Conservation (phyloP, 2,888 invertebrate species). For the Agriopis aurantiaria region DNA sequence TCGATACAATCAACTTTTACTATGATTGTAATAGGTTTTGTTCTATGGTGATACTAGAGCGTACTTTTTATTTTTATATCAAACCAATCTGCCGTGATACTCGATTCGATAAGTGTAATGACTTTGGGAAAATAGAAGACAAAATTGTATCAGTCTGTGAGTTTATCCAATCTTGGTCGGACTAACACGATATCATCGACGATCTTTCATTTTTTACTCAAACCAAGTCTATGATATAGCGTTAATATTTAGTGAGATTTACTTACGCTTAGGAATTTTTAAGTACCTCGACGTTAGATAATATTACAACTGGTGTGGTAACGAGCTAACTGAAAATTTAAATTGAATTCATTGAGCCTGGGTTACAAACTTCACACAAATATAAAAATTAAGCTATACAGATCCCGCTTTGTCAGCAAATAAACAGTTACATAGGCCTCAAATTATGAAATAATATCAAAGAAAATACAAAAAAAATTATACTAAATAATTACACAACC, state of each 20-base stretch:
- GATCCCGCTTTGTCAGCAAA: no score
- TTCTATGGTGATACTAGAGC: slow-evolving; percentile 16
- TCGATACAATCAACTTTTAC: slow-evolving; percentile 57
- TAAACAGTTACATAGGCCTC: no score
- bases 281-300: no score
- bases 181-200: slow-evolving; percentile 7
- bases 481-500: no score
- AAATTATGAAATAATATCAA: no score
- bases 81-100: slow-evolving; percentile 24
- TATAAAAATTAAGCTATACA: no score
- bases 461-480: no score
- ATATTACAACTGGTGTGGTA: no score
- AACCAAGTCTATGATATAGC: neutral
- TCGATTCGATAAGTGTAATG: slow-evolving; percentile 31
- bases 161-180: slow-evolving; percentile 16
- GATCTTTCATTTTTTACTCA: slow-evolving; percentile 8
- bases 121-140: slow-evolving; percentile 23
- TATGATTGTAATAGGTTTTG: slow-evolving; percentile 24
- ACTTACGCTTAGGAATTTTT: no score
- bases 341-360: no score
- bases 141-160: slow-evolving; percentile 20
- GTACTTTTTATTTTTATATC: slow-evolving; percentile 21
- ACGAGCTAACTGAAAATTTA: neutral
- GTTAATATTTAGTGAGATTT: no score
- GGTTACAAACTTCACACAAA: no score